Percentiles rank a stretch among this genome's conserved stretches.
These are phyloP conservation scores for Cheilosia vulpina DNA, from an alignment of 2,888 invertebrate species.

Conservation along the genomic window DNA sequence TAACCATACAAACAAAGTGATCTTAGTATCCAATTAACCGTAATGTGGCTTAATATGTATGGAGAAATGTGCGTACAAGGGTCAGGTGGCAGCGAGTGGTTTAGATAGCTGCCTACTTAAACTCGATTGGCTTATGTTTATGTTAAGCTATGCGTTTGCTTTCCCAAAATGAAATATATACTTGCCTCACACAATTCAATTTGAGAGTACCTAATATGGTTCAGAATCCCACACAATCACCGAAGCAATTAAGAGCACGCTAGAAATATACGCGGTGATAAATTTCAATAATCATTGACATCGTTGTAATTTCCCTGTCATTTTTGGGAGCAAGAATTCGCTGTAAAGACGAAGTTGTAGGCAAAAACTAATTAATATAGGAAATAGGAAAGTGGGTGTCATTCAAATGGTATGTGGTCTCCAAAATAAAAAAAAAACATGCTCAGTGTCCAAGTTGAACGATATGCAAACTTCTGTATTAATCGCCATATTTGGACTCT, in stretches of 20 bases:
- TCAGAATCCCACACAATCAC: too few species aligned
- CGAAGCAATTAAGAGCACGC: background rate
- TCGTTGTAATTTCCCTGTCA: background rate
- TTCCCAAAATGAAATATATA: background rate
- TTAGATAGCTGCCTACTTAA: background rate
- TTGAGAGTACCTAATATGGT: background rate
- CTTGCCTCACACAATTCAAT: constrained; percentile 4
- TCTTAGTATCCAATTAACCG: constrained; percentile 40
- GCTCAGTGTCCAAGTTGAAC: too few species aligned
- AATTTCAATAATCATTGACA: constrained; percentile 51
- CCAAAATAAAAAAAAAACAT: too few species aligned
- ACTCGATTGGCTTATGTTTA: constrained; percentile 1
- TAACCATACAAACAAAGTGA: constrained; percentile 16
- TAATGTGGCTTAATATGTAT: constrained; percentile 21
- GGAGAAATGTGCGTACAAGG: background rate
- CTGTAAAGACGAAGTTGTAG: too few species aligned
- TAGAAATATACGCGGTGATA: constrained; percentile 41
- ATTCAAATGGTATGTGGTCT: too few species aligned
- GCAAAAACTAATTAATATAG: too few species aligned
- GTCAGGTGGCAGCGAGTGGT: background rate
- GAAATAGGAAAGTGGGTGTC: too few species aligned
- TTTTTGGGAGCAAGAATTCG: background rate
- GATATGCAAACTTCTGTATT: too few species aligned
- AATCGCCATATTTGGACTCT: too few species aligned
- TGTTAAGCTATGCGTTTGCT: background rate